A percentile compares a stretch with the other conserved stretches of the same genome.
Evolutionary conservation across 2,888 invertebrate species (phyloP).

Genomic region (Polymixis lichenea): DNA sequence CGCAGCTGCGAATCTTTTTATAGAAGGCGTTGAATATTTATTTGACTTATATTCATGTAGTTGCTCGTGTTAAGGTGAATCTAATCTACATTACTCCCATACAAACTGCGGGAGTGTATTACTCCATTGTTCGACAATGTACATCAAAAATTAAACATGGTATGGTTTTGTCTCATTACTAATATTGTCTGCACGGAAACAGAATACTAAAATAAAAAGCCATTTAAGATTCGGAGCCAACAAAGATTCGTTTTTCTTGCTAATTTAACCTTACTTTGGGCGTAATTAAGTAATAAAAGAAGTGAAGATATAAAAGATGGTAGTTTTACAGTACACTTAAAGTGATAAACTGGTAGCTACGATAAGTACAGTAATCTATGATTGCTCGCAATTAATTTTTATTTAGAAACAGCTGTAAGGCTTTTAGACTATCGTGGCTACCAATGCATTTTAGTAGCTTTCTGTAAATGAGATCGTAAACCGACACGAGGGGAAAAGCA

Average conservation of each 20-base stretch:
- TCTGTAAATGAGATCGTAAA: constrained; percentile 37
- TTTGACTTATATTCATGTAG: constrained; percentile 40
- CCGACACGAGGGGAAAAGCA: not conserved
- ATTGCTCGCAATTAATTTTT: constrained; percentile 36
- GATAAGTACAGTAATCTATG: constrained; percentile 44
- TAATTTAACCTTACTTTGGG: no score
- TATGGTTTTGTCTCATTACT: no score
- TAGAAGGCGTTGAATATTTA: constrained; percentile 44
- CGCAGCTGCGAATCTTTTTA: constrained; percentile 50
- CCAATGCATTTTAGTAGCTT: constrained; percentile 7
- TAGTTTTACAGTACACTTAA: constrained; percentile 32
- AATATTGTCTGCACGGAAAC: no score
- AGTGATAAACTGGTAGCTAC: constrained; percentile 21
- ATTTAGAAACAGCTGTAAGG: constrained; percentile 41
- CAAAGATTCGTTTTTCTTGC: no score
- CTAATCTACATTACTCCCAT: no score
- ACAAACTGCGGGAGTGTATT: no score
- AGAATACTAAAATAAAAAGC: no score
- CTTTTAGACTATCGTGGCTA: constrained; percentile 24
- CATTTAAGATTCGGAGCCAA: no score
- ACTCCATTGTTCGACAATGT: no score
- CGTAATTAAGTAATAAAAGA: no score
- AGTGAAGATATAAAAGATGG: constrained; percentile 38
- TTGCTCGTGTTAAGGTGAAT: constrained; percentile 28
- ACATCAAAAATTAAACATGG: no score